Conservation (phyloP, 2,797 vertebrate species). For the Anguilla anguilla region DNA sequence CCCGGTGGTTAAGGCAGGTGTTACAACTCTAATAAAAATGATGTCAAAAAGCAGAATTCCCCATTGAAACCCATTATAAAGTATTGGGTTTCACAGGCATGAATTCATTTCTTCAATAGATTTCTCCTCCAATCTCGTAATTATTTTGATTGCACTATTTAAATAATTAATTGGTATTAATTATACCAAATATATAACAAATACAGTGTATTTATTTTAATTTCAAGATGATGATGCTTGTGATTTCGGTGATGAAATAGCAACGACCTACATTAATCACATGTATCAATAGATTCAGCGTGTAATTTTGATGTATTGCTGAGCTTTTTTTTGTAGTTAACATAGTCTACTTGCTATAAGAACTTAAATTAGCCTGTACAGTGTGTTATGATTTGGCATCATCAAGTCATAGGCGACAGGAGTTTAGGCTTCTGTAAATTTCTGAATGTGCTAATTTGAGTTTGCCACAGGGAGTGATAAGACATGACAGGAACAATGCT, state of each 20-base stretch:
- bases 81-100: neutral
- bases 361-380: neutral
- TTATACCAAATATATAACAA: too few species aligned
- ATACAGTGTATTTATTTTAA: neutral
- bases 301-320: too few species aligned
- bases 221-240: neutral
- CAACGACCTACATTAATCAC: neutral
- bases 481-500: neutral
- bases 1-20: neutral
- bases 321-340: neutral
- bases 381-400: neutral
- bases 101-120: too few species aligned
- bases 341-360: neutral
- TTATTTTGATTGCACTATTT: neutral
- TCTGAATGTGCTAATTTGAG: neutral
- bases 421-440: neutral
- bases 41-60: neutral
- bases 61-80: neutral
- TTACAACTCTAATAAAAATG: neutral
- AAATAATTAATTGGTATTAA: too few species aligned
- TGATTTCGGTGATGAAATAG: neutral
- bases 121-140: neutral
- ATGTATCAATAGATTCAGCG: neutral
- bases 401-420: too few species aligned
- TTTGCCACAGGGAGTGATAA: too few species aligned